These are phyloP conservation scores for Rhinophrynus dorsalis DNA, from an alignment of 2,797 vertebrate genomes.

Conservation along the genomic window DNA sequence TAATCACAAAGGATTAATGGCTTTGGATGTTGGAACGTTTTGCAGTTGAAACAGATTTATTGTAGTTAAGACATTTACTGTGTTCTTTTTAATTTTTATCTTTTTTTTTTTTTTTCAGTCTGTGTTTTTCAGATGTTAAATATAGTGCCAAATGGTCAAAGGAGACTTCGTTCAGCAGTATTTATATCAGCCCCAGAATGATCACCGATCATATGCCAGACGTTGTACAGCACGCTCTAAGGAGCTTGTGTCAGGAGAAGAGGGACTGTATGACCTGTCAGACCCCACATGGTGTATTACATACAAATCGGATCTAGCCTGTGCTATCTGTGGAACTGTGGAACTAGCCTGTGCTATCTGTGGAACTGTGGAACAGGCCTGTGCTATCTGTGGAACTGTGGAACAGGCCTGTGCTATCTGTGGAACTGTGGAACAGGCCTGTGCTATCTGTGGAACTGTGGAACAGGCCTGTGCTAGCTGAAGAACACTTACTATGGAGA, in stretches of 20 bases:
- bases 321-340: too few relatives aligned
- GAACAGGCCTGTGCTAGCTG: too few relatives aligned
- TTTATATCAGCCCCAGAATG: constrained; percentile 94
- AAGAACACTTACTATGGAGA: too few relatives aligned
- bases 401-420: constrained; percentile 1
- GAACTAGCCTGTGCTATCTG: constrained; percentile 4
- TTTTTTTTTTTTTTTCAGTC: constrained; percentile 60
- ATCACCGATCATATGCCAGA: constrained; percentile 93
- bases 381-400: too few relatives aligned
- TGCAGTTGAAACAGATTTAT: too few relatives aligned
- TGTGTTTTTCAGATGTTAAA: constrained; percentile 79
- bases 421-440: too few relatives aligned
- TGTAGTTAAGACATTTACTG: background rate
- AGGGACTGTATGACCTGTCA: constrained; percentile 73
- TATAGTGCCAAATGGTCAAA: constrained; percentile 83
- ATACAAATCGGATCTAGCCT: constrained; percentile 6
- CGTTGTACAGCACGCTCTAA: constrained; percentile 76
- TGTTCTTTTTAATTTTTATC: background rate
- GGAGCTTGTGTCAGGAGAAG: constrained; percentile 70
- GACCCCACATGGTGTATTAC: constrained; percentile 53
- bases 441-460: too few relatives aligned
- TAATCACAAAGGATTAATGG: too few relatives aligned
- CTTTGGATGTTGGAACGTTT: too few relatives aligned
- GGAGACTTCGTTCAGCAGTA: constrained; percentile 77
- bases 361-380: constrained; percentile 19